A percentile compares a stretch with the other conserved stretches of the same genome.
Evolutionary conservation across 2,888 invertebrate genomes (phyloP).

Genomic region (Caenorhabditis macrosperma): DNA sequence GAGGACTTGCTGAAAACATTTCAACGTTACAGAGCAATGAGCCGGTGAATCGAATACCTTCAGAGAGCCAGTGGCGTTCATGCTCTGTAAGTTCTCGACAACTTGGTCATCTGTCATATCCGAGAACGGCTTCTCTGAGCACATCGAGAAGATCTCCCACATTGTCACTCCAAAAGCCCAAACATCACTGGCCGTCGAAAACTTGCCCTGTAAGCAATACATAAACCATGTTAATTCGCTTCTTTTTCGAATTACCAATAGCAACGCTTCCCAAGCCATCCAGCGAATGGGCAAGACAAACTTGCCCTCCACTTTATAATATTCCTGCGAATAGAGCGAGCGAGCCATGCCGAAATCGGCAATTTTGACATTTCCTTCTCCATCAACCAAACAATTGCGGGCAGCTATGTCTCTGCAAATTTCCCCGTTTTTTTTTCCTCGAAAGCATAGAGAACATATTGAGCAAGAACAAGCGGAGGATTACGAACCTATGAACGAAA

Average conservation of each 20-base stretch:
- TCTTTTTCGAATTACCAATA: conserved; percentile 57
- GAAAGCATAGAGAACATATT: neutral
- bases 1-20: conserved; percentile 65
- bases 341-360: conserved; percentile 89
- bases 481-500: conserved; percentile 88
- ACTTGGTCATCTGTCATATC: conserved; percentile 88
- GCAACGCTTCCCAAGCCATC: conserved; percentile 76
- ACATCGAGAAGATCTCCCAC: conserved; percentile 89
- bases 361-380: conserved; percentile 84
- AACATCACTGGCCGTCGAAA: conserved; percentile 90
- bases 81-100: conserved; percentile 85
- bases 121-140: conserved; percentile 88
- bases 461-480: neutral
- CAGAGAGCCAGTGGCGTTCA: conserved; percentile 59
- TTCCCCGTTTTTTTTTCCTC: neutral
- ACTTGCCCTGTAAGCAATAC: conserved; percentile 85
- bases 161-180: conserved; percentile 93
- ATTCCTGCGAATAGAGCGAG: conserved; percentile 88
- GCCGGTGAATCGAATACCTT: conserved; percentile 57
- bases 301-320: conserved; percentile 88
- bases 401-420: conserved; percentile 83
- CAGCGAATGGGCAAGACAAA: conserved; percentile 87
- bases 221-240: neutral
- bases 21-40: neutral
- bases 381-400: conserved; percentile 90